These are phyloP conservation scores for Sitodiplosis mosellana DNA, from an alignment of 1,140 invertebrate genomes.

Conservation along the genomic window DNA sequence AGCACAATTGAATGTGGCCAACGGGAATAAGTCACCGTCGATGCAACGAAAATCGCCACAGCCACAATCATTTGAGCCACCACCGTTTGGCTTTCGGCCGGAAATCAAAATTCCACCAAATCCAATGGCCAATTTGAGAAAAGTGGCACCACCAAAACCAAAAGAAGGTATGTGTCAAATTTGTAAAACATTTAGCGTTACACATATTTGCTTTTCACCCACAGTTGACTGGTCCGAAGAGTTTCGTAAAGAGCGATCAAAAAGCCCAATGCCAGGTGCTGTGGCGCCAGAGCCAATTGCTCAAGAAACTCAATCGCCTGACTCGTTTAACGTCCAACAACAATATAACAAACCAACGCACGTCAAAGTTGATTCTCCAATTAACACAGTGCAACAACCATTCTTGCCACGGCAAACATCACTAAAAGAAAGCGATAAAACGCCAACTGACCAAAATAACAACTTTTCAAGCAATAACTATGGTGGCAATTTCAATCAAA, in stretches of 20 bases:
- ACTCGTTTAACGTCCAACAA: too few relatives aligned
- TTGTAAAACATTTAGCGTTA: too few relatives aligned
- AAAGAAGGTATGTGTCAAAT: too few relatives aligned
- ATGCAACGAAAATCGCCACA: slow-evolving; percentile 18
- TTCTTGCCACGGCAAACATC: slow-evolving; percentile 11
- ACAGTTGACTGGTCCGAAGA: slow-evolving; percentile 25
- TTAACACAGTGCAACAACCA: slow-evolving; percentile 13
- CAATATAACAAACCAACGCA: too few relatives aligned
- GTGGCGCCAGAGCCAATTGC: too few relatives aligned
- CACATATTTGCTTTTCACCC: too few relatives aligned
- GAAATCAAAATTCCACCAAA: slow-evolving; percentile 50
- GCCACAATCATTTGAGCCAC: slow-evolving; percentile 25
- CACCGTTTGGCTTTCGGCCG: slow-evolving; percentile 29
- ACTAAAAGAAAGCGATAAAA: too few relatives aligned
- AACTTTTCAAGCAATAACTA: slow-evolving; percentile 7
- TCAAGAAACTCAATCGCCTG: too few relatives aligned
- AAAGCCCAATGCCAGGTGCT: slow-evolving; percentile 9
- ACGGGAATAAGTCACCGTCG: slow-evolving; percentile 20
- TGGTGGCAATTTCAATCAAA: slow-evolving; percentile 9
- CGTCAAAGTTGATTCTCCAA: too few relatives aligned
- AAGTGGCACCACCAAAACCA: slow-evolving; percentile 26
- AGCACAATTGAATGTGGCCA: slow-evolving; percentile 21
- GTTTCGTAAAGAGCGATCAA: slow-evolving; percentile 21
- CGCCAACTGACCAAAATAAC: neutral
- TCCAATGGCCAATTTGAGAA: slow-evolving; percentile 34